Evolutionary conservation across 1,140 invertebrate species (phyloP).

Genomic region (Whitmania pigra): DNA sequence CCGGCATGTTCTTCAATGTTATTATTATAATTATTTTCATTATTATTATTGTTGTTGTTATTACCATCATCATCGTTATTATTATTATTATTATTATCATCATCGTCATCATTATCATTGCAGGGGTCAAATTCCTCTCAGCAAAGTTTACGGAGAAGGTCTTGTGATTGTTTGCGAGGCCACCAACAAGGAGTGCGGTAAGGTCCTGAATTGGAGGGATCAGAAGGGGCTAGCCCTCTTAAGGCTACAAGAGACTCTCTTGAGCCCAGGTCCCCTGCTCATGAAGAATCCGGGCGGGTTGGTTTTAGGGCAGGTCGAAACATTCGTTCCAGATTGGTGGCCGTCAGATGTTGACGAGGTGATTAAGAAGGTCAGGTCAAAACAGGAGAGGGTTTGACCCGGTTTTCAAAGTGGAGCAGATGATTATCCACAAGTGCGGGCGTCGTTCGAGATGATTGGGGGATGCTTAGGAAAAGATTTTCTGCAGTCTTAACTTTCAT

Average conservation of each 20-base stretch:
- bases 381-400: neutral
- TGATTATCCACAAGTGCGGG: no score
- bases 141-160: no score
- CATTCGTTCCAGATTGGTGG: constrained; percentile 23
- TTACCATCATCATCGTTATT: neutral
- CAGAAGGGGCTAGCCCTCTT: constrained; percentile 20
- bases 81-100: no score
- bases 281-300: constrained; percentile 14
- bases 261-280: neutral
- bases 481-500: no score
- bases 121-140: no score
- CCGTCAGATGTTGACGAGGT: constrained; percentile 7
- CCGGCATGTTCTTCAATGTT: neutral
- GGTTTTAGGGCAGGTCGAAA: constrained; percentile 3
- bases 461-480: no score
- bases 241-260: constrained; percentile 13
- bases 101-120: no score
- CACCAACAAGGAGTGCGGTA: constrained; percentile 19
- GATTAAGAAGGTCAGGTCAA: constrained; percentile 11
- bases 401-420: no score
- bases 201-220: constrained; percentile 10
- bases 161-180: constrained; percentile 9
- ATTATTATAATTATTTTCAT: neutral
- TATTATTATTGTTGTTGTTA: neutral
- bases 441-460: no score